Evolutionary conservation across 2,113 vertebrate species (phyloP).

Genomic region (Passer domesticus): DNA sequence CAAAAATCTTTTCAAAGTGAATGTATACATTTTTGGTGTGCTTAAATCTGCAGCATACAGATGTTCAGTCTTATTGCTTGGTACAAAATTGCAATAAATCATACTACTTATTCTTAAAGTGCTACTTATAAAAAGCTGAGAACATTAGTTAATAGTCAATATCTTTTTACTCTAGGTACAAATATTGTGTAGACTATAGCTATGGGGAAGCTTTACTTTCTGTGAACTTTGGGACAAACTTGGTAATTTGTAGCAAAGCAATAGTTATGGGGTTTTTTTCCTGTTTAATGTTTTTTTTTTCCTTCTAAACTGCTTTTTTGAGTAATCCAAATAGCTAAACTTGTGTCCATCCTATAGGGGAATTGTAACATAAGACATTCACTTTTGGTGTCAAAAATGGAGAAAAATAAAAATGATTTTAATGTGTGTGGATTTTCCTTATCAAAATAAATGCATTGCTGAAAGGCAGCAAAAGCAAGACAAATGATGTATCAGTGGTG

Average conservation of each 20-base stretch:
- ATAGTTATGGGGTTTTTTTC: background rate
- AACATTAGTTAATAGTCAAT: conserved; percentile 38
- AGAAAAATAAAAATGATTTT: conserved; percentile 63
- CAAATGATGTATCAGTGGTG: background rate
- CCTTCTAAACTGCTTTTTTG: conserved; percentile 43
- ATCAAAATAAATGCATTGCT: conserved; percentile 55
- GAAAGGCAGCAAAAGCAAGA: conserved; percentile 33
- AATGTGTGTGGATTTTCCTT: conserved; percentile 61
- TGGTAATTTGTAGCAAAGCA: conserved; percentile 48
- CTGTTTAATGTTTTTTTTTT: conserved; percentile 37
- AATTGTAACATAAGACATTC: conserved; percentile 63
- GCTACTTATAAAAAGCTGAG: conserved; percentile 58
- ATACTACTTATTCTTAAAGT: conserved; percentile 64
- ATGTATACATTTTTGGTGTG: conserved; percentile 66
- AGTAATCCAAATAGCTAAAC: conserved; percentile 40
- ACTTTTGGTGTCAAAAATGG: conserved; percentile 64
- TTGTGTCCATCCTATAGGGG: conserved; percentile 65
- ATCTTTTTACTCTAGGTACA: conserved; percentile 51
- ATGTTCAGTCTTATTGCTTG: conserved; percentile 60
- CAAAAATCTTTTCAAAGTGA: conserved; percentile 60
- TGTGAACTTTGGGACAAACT: conserved; percentile 29
- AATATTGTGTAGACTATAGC: conserved; percentile 33
- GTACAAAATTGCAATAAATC: conserved; percentile 67
- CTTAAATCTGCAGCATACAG: conserved; percentile 58
- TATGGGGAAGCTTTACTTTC: conserved; percentile 54